phyloP scores from a whole-genome alignment of 2,113 vertebrate species.

The Petaurus breviceps region DNA sequence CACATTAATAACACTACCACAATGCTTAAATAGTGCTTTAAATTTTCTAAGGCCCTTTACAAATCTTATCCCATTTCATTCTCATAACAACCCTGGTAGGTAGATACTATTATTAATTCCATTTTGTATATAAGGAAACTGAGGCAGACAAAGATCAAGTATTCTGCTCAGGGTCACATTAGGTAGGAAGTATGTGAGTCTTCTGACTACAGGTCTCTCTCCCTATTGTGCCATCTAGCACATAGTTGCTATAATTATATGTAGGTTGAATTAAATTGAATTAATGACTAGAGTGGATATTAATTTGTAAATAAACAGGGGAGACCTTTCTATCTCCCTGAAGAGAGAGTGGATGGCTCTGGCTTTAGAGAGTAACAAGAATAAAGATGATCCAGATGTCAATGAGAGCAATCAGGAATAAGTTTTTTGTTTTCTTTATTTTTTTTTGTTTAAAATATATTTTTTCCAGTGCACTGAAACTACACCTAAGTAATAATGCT shows the following conservation, averaged over 20 bases:
- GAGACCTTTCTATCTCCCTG: slow-evolving; percentile 5
- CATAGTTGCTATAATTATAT: not conserved
- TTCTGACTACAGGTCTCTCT: not conserved
- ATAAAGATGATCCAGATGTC: not conserved
- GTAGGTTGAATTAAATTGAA: not conserved
- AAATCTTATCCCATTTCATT: not conserved
- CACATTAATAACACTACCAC: not conserved
- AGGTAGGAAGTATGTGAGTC: not conserved
- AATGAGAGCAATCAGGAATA: not conserved
- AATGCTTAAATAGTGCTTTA: not conserved
- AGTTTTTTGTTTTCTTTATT: slow-evolving; percentile 15
- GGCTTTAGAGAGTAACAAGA: not conserved
- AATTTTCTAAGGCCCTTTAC: not conserved
- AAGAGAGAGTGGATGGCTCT: slow-evolving; percentile 16
- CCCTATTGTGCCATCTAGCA: not conserved
- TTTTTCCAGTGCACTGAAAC: not conserved
- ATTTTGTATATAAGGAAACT: not conserved
- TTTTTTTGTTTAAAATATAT: slow-evolving; percentile 37
- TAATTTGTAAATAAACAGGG: not conserved
- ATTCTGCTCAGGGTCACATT: not conserved
- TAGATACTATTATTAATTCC: not conserved
- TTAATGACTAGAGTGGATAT: not conserved
- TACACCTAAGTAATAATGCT: not conserved
- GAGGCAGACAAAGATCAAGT: not conserved
- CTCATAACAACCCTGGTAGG: not conserved